A percentile compares a stretch with the other conserved stretches of the same genome.
These are phyloP conservation scores for Oriolus oriolus DNA, from an alignment of 2,113 vertebrate genomes.

Conservation along the genomic window DNA sequence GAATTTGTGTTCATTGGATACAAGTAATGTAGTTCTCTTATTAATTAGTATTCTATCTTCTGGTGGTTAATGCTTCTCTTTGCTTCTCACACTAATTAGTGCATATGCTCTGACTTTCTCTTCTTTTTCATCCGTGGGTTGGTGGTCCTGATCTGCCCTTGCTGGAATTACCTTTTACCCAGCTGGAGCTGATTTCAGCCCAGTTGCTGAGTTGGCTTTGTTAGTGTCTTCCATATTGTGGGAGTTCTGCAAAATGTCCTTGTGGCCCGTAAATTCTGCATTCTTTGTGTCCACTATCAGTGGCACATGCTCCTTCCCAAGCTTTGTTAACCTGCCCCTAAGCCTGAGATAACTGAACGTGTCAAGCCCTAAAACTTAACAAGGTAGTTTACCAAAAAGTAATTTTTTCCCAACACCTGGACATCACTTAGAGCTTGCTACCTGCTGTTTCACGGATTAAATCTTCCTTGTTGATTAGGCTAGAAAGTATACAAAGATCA, in stretches of 20 bases:
- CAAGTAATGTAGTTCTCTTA: background rate
- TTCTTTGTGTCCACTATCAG: background rate
- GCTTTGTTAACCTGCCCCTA: background rate
- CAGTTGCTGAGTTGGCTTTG: background rate
- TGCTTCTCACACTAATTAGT: background rate
- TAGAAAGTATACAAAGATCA: background rate
- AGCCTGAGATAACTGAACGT: background rate
- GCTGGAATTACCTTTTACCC: background rate
- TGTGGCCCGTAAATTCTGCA: background rate
- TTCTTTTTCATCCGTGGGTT: background rate
- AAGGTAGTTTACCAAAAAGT: background rate
- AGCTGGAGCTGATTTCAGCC: background rate
- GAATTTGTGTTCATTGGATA: background rate
- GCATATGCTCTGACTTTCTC: background rate
- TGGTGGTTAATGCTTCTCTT: background rate
- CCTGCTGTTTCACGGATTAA: background rate
- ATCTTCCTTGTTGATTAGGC: background rate
- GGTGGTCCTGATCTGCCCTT: background rate
- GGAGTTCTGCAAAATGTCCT: background rate
- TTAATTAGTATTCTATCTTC: background rate
- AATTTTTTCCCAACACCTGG: background rate
- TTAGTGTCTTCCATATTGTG: background rate
- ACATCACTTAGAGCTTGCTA: background rate
- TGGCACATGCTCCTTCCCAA: background rate
- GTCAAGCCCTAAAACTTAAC: background rate